phyloP scores from a whole-genome alignment of 2,113 vertebrate genomes.

The Polypterus senegalus region DNA sequence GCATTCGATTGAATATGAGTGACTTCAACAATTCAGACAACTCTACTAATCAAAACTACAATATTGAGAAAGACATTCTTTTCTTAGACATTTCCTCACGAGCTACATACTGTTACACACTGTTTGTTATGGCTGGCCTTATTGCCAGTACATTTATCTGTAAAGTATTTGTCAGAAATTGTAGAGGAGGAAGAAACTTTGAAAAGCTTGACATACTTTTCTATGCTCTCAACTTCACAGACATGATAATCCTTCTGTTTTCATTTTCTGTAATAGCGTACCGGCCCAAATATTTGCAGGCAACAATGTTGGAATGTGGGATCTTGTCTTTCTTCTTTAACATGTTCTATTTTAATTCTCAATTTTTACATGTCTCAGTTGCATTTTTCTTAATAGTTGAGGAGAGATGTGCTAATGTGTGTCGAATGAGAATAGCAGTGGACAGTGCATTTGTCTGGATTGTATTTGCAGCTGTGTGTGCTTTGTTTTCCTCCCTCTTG shows the following conservation, averaged over 20 bases:
- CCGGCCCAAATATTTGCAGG: constrained; percentile 41
- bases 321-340: constrained; percentile 55
- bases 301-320: constrained; percentile 39
- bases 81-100: constrained; percentile 45
- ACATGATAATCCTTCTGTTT: constrained; percentile 46
- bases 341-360: constrained; percentile 39
- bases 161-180: constrained; percentile 40
- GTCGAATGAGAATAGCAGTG: constrained; percentile 13
- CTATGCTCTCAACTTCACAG: constrained; percentile 41
- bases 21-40: background rate
- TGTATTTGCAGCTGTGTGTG: constrained; percentile 22
- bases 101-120: constrained; percentile 41
- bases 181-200: constrained; percentile 19
- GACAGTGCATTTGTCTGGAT: constrained; percentile 13
- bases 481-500: constrained; percentile 35
- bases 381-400: constrained; percentile 29
- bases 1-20: background rate
- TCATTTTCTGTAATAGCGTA: constrained; percentile 45
- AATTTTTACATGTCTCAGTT: constrained; percentile 36
- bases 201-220: constrained; percentile 41
- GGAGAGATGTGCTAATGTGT: constrained; percentile 17
- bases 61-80: constrained; percentile 24
- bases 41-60: background rate
- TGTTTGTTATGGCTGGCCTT: constrained; percentile 45
- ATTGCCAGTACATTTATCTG: constrained; percentile 41